A percentile compares a stretch with the other conserved stretches of the same genome.
Evolutionary conservation across 92 coral and sea anemone species (phyloP).

Genomic region (Palythoa caribaeorum): DNA sequence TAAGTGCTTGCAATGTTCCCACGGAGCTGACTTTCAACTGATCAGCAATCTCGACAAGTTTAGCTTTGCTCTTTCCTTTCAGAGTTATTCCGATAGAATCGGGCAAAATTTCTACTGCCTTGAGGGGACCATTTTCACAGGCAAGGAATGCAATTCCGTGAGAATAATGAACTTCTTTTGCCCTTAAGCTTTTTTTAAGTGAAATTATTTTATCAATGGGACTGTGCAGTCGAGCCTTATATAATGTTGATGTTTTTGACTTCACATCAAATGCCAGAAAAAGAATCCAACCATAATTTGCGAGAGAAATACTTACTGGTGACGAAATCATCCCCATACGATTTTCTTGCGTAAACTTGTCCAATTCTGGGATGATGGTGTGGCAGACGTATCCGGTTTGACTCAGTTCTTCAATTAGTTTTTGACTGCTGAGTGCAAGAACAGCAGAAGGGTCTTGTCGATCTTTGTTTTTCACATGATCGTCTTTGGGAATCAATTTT

Average conservation of each 20-base stretch:
- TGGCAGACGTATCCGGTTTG: constrained; percentile 64
- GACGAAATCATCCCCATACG: constrained; percentile 70
- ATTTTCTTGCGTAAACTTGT: constrained; percentile 62
- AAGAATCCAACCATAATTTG: constrained; percentile 69
- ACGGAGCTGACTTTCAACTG: constrained; percentile 51
- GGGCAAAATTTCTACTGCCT: constrained; percentile 46
- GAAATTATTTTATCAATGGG: constrained; percentile 66
- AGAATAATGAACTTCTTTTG: constrained; percentile 55
- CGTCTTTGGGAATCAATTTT: constrained; percentile 63
- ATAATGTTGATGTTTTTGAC: constrained; percentile 47
- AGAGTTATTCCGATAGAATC: constrained; percentile 47
- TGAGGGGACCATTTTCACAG: constrained; percentile 63
- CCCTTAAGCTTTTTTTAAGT: constrained; percentile 46
- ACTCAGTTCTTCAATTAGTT: constrained; percentile 57
- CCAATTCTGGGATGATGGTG: constrained; percentile 75
- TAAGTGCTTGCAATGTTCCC: constrained; percentile 60
- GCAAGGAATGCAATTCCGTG: constrained; percentile 58
- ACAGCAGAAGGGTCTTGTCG: constrained; percentile 77
- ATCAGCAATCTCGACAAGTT: constrained; percentile 25
- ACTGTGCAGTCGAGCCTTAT: constrained; percentile 69
- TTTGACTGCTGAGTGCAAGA: constrained; percentile 50
- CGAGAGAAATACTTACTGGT: constrained; percentile 65
- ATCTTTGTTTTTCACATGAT: constrained; percentile 80
- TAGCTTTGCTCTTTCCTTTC: constrained; percentile 44
- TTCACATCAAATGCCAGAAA: constrained; percentile 66